phyloP scores from a whole-genome alignment of 2,797 vertebrate species.

The Chaetodon trifasciatus region DNA sequence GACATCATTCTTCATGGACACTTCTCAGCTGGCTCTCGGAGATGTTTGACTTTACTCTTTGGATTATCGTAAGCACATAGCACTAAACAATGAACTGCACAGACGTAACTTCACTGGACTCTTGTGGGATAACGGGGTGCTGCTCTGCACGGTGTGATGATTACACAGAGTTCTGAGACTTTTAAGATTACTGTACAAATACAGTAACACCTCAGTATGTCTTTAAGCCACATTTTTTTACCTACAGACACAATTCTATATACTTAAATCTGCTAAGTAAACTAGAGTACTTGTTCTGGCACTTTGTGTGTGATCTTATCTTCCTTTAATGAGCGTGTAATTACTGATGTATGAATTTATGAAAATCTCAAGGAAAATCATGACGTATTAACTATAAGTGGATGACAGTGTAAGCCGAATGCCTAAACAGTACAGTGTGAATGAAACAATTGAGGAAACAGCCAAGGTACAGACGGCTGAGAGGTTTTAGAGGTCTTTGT shows the following conservation, averaged over 20 bases:
- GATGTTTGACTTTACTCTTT: too few relatives aligned
- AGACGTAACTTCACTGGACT: not conserved
- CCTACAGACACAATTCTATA: not conserved
- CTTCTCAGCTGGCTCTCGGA: too few relatives aligned
- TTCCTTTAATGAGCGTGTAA: not conserved
- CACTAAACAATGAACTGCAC: not conserved
- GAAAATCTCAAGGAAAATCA: constrained; percentile 18
- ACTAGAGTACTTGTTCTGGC: not conserved
- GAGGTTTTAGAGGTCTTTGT: constrained; percentile 42
- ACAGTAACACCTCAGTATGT: not conserved
- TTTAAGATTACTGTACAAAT: not conserved
- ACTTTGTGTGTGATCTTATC: constrained; percentile 10
- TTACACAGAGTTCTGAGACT: too few relatives aligned
- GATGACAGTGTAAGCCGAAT: not conserved
- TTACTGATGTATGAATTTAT: not conserved
- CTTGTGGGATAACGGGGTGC: not conserved
- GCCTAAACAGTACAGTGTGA: constrained; percentile 20
- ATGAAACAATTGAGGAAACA: constrained; percentile 35
- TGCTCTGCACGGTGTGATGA: not conserved
- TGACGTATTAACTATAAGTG: not conserved
- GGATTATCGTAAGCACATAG: not conserved
- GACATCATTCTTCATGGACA: too few relatives aligned
- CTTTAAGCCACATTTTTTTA: not conserved
- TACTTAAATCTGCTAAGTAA: not conserved
- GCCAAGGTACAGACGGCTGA: not conserved